Evolutionary conservation across 2,113 vertebrate genomes (phyloP).

Genomic region (Thamnaconus septentrionalis): DNA sequence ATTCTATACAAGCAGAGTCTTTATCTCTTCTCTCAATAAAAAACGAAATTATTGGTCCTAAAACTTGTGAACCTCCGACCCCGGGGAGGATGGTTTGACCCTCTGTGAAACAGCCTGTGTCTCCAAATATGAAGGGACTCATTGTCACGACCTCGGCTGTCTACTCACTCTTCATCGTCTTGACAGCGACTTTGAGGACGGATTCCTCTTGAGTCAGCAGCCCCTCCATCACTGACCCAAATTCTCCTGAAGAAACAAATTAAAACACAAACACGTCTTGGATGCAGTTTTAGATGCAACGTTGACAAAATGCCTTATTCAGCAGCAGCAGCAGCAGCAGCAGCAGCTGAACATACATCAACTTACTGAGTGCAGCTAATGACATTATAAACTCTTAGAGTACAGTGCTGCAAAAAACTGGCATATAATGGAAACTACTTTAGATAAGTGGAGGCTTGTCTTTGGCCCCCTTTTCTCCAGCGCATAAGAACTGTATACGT

Average conservation of each 20-base stretch:
- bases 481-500: too few species aligned
- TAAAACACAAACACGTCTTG: slow-evolving; percentile 17
- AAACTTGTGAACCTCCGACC: slow-evolving; percentile 12
- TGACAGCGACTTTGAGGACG: slow-evolving; percentile 88
- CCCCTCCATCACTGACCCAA: slow-evolving; percentile 91
- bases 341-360: too few species aligned
- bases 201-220: slow-evolving; percentile 86
- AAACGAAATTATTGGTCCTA: slow-evolving; percentile 15
- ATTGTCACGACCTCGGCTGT: slow-evolving; percentile 30
- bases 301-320: neutral
- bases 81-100: neutral
- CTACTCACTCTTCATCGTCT: slow-evolving; percentile 94
- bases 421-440: too few species aligned
- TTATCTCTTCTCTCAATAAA: slow-evolving; percentile 7
- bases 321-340: too few species aligned
- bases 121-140: slow-evolving; percentile 34
- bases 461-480: too few species aligned
- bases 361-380: neutral
- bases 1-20: slow-evolving; percentile 17
- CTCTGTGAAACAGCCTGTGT: slow-evolving; percentile 35
- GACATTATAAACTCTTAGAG: neutral
- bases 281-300: neutral
- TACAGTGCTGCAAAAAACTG: too few species aligned
- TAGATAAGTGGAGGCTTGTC: too few species aligned
- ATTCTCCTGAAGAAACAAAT: slow-evolving; percentile 79